Evolutionary conservation across 2,888 invertebrate species (phyloP), one percentile per base, ranked within the genome.

Genomic region (Synanthedon formicaeformis): DNA sequence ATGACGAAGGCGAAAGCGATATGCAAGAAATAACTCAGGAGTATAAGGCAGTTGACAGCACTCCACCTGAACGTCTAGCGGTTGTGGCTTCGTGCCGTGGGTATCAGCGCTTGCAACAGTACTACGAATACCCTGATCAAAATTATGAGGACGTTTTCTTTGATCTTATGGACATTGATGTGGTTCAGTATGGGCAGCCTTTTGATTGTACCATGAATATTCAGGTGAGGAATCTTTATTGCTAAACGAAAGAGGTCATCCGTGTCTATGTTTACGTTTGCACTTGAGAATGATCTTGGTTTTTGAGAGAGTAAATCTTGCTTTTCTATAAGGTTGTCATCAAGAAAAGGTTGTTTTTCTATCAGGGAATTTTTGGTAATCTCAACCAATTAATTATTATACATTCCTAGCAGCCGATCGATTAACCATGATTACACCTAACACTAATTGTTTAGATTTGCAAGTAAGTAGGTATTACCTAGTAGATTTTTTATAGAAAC

Each of bases 71-170:
- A 72, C 85, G 92, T 12, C 76, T 91, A 50, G 89, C 92, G 0
- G 89, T 93, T 5, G 88, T 91, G 60, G 92, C 92, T 57, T 92
- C 93, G 1, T 90, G 92, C 57, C 89, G 91, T 51, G 91, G 91
- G 13, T 88, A 89, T 53, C 89, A 90, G 56, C 87, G 89, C 56
- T 83, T 91, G 58, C 90, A 90, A 67, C 89, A 90, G 63, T 89
- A 89, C 62, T 91, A 92, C 64, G 89, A 90, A 60, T 88, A 89
- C 59, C 90, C 90, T 10, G 85, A 88, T 52, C 88, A 89, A 63
- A 89, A 86, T 55, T 81, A 77, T 55, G 90, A 91, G 65, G 92
- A 92, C 63, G 91, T 92, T 4, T 83, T 73, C 64, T 92, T 92
- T 63, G 91, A 91, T 62, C 81, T 92, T 52, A 88, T 91, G 67